phyloP scores from a whole-genome alignment of 2,797 vertebrate species.

The Melanotaenia nigrans region DNA sequence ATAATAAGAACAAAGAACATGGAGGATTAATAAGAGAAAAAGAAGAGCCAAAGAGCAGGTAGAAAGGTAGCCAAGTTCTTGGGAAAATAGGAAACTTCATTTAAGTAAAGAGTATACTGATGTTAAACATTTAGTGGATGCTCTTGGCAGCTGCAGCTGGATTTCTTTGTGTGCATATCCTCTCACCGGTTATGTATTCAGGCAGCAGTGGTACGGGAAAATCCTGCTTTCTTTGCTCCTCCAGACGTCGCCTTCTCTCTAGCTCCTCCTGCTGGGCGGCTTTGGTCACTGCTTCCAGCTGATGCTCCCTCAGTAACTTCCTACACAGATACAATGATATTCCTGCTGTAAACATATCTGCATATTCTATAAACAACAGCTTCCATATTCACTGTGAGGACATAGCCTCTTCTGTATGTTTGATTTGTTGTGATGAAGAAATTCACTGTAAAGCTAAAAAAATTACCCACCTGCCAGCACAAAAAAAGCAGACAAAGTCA shows the following conservation, averaged over 20 bases:
- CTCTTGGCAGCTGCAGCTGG: background rate
- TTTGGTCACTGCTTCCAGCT: constrained; percentile 93
- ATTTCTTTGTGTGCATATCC: background rate
- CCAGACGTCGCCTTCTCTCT: constrained; percentile 90
- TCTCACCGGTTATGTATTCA: constrained; percentile 87
- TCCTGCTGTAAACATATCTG: background rate
- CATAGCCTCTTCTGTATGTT: background rate
- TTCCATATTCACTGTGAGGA: background rate
- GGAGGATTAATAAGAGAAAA: background rate
- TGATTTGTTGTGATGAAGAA: background rate
- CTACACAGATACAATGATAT: constrained; percentile 67
- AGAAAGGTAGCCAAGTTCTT: background rate
- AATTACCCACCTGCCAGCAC: background rate
- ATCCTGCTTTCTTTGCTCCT: constrained; percentile 89
- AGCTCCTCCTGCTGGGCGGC: constrained; percentile 93
- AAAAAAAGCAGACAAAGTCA: constrained; percentile 1
- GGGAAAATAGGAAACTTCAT: background rate
- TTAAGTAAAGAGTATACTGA: background rate
- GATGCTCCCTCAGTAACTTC: constrained; percentile 94
- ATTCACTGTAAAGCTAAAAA: background rate
- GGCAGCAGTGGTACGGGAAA: constrained; percentile 84
- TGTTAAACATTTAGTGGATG: background rate
- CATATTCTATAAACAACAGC: background rate
- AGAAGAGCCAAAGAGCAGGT: background rate
- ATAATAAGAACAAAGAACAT: background rate